Evolutionary conservation across 2,113 vertebrate species (phyloP).

Genomic region (Neolamprologus kungweensis): DNA sequence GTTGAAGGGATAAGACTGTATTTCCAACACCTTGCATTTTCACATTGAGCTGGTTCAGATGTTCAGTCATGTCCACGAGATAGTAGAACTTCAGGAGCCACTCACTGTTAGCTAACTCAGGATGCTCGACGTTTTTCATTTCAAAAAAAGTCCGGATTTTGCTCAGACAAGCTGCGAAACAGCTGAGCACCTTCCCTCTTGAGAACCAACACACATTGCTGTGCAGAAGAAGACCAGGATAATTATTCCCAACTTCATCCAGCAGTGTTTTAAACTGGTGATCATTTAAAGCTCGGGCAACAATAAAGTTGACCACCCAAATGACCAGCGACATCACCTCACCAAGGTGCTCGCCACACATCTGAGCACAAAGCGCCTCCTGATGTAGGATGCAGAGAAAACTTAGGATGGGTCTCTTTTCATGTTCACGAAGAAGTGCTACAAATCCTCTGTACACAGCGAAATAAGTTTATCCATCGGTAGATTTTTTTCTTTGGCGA

Average conservation of each 20-base stretch:
- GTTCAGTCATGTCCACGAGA: neutral
- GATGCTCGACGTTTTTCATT: neutral
- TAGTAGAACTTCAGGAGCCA: neutral
- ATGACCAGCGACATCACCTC: neutral
- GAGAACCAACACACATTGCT: neutral
- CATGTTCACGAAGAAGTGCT: neutral
- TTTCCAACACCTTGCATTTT: neutral
- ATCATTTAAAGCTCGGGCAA: neutral
- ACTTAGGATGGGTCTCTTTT: neutral
- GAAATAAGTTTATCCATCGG: neutral
- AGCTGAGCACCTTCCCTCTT: neutral
- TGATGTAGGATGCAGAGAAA: neutral
- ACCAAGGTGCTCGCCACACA: neutral
- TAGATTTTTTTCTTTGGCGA: neutral
- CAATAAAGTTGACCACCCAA: neutral
- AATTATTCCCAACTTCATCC: neutral
- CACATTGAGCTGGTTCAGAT: neutral
- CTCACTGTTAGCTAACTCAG: neutral
- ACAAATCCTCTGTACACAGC: neutral
- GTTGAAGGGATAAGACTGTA: neutral
- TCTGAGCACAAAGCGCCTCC: neutral
- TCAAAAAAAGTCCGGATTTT: neutral
- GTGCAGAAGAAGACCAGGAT: neutral
- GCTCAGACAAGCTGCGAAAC: neutral
- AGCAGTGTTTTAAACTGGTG: neutral